phyloP scores from a whole-genome alignment of 2,888 invertebrate genomes.

The Xanthia togata region DNA sequence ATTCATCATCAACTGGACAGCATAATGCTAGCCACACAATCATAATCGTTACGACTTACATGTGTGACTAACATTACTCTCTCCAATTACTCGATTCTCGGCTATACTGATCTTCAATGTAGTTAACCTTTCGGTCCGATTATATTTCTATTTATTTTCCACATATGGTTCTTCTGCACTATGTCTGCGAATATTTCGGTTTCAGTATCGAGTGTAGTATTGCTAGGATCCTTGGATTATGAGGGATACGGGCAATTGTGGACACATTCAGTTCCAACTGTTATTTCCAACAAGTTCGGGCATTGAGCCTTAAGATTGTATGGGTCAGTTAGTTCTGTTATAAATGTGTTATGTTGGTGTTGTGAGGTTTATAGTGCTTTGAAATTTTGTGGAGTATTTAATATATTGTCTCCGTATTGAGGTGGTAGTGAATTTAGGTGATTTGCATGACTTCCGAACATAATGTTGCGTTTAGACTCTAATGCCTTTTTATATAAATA shows the following conservation, averaged over 20 bases:
- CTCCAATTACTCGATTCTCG: background rate
- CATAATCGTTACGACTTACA: too few relatives aligned
- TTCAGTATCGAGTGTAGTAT: constrained; percentile 51
- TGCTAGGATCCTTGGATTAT: constrained; percentile 57
- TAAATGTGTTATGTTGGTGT: constrained; percentile 17
- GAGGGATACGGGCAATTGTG: constrained; percentile 59
- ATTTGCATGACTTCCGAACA: background rate
- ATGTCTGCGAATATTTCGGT: constrained; percentile 12
- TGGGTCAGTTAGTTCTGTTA: constrained; percentile 42
- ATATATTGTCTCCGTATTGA: background rate
- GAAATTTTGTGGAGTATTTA: background rate
- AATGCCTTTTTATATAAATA: too few relatives aligned
- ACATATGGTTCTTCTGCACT: constrained; percentile 34
- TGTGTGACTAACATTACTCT: background rate
- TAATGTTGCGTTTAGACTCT: background rate
- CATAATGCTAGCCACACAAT: too few relatives aligned
- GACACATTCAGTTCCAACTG: constrained; percentile 54
- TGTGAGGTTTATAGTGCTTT: constrained; percentile 12
- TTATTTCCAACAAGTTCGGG: constrained; percentile 43
- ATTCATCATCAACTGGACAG: background rate
- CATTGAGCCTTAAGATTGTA: constrained; percentile 50
- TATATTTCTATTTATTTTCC: background rate
- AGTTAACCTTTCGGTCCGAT: background rate
- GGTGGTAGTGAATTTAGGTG: background rate
- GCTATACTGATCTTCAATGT: background rate